These are phyloP conservation scores for Incurvaria masculella DNA, from an alignment of 2,888 invertebrate genomes.

Conservation along the genomic window DNA sequence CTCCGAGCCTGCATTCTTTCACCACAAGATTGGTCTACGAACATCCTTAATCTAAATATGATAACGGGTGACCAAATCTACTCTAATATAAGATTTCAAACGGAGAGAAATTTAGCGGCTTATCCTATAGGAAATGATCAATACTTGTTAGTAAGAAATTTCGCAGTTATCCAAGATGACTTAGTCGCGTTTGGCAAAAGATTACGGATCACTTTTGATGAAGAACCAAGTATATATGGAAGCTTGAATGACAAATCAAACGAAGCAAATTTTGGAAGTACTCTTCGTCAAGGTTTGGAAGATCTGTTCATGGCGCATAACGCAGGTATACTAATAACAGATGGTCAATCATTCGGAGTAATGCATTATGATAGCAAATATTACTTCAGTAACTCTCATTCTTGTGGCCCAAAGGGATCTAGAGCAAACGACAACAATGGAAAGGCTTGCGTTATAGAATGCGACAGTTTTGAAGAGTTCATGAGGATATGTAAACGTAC, in stretches of 20 bases:
- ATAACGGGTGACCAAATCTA: slow-evolving; percentile 14
- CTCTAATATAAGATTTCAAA: slow-evolving; percentile 2
- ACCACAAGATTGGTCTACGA: slow-evolving; percentile 14
- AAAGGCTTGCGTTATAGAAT: no score
- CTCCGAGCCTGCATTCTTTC: slow-evolving; percentile 13
- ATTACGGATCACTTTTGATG: no score
- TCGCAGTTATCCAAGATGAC: no score
- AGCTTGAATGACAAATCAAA: no score
- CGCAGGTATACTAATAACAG: no score
- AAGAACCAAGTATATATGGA: no score
- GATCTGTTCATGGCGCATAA: no score
- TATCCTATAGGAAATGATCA: background rate
- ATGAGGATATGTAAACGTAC: slow-evolving; percentile 16
- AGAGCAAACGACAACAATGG: slow-evolving; percentile 8
- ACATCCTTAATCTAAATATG: slow-evolving; percentile 15
- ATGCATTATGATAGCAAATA: slow-evolving; percentile 13
- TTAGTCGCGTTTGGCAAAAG: no score
- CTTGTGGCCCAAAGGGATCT: slow-evolving; percentile 18
- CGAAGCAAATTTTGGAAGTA: background rate
- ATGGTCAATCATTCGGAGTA: no score
- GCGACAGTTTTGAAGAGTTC: no score
- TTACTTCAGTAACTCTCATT: slow-evolving; percentile 18
- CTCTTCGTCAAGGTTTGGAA: slow-evolving; percentile 4
- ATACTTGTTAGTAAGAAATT: slow-evolving; percentile 4
- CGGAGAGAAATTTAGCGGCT: background rate